These are phyloP conservation scores for Leuctra nigra DNA, from an alignment of 2,888 invertebrate genomes.

Conservation along the genomic window DNA sequence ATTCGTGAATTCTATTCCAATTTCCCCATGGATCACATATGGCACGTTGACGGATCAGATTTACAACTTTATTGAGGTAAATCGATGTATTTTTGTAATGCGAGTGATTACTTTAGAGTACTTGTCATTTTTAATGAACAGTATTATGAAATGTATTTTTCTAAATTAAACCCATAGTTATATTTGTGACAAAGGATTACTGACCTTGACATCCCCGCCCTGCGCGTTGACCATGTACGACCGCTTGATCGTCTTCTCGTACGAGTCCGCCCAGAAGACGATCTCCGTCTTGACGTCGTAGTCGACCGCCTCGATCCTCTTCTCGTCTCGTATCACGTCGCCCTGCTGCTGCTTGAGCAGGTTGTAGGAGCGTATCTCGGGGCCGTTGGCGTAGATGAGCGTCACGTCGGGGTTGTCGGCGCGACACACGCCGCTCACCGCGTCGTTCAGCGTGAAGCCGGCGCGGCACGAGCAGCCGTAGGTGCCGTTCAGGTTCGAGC, in stretches of 20 bases:
- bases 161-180: too few species aligned
- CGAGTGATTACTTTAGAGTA: too few species aligned
- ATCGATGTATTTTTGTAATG: too few species aligned
- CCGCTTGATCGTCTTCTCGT: slow-evolving; percentile 82
- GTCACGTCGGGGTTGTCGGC: slow-evolving; percentile 58
- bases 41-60: too few species aligned
- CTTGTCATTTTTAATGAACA: too few species aligned
- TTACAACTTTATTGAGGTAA: too few species aligned
- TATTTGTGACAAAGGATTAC: too few species aligned
- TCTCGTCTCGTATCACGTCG: slow-evolving; percentile 75
- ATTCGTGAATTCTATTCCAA: too few species aligned
- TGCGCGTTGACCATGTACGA: slow-evolving; percentile 81
- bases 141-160: too few species aligned
- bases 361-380: slow-evolving; percentile 73
- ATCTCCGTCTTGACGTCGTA: slow-evolving; percentile 77
- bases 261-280: slow-evolving; percentile 94
- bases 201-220: slow-evolving; percentile 65
- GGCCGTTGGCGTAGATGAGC: slow-evolving; percentile 72
- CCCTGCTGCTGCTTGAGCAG: slow-evolving; percentile 46
- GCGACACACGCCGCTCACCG: slow-evolving; percentile 76
- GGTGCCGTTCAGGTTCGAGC: slow-evolving; percentile 85
- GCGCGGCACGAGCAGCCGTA: slow-evolving; percentile 80
- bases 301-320: slow-evolving; percentile 86
- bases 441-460: slow-evolving; percentile 71
- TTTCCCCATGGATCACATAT: too few species aligned